Base-by-base conservation (phyloP, 1,140 invertebrate genomes). In the Eurosta solidaginis region DNA sequence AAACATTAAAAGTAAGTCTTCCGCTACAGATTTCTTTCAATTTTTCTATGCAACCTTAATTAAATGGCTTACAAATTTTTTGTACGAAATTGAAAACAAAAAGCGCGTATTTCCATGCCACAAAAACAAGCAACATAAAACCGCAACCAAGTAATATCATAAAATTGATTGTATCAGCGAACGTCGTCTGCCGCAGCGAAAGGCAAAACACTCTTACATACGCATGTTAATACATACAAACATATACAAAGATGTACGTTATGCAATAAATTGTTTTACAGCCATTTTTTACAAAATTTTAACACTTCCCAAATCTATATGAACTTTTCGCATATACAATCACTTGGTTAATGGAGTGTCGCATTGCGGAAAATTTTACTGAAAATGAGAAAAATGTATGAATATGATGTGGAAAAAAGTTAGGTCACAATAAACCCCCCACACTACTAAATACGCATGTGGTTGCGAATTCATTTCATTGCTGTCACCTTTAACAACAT, bases 111-210 rank as follows among this genome's bases (percentile, higher is more conserved):
- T 54, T 25, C 50, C 20, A 12, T 52, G 22, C 50, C 50, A 52
- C n/a, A 20, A 59, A 33, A 22, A 4, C 52, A 59, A 17, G 27
- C 52, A 33, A 17, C 52, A 59, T n/a, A 25, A 36, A 59, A 59
- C 52, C 52, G 17, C 52, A 59, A 52, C 50, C 50, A 52, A 52
- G n/a, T n/a, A n/a, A n/a, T 25, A 59, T 59, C 52, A 33, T 59
- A 59, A 59, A 59, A 59, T 59, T 49, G 45, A 33, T 59, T 59
- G n/a, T 29, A 59, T 59, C 52, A 59, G 27, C 52, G 22, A 33
- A n/a, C n/a, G n/a, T n/a, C 27, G 12, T 59, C 27, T 59, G 52
- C 52, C 52, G 27, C 52, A 59, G 14, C 22, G 27, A 3, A n/a
- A n/a, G 52, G 27, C 27, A 22, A 27, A 7, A n/a, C 22, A 25